Conservation (phyloP, 2,797 vertebrate genomes). For the Typhlichthys subterraneus region DNA sequence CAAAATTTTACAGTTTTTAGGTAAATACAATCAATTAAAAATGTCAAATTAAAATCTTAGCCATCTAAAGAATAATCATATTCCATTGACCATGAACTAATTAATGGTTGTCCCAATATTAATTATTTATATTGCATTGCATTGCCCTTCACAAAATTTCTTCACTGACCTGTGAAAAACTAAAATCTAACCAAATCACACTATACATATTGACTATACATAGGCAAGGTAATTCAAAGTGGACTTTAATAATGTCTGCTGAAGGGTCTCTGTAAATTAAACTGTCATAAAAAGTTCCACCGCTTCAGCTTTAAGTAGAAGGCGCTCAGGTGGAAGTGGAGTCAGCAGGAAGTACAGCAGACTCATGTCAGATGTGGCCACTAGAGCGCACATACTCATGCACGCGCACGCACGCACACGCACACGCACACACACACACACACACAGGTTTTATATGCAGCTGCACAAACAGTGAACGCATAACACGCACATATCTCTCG, state of each 20-base stretch:
- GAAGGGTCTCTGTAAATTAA: conserved; percentile 15
- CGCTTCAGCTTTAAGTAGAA: conserved; percentile 16
- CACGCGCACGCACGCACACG: conserved; percentile 1
- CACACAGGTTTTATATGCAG: neutral
- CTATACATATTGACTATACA: conserved; percentile 7
- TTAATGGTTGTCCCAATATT: too few species aligned
- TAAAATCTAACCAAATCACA: neutral
- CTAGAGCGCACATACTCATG: neutral
- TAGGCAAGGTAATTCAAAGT: conserved; percentile 5
- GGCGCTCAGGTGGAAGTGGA: neutral
- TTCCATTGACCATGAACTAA: too few species aligned
- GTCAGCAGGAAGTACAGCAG: neutral
- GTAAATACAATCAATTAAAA: too few species aligned
- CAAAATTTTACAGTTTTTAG: too few species aligned
- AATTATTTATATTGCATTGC: neutral
- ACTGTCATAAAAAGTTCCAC: conserved; percentile 9
- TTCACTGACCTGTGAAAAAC: neutral
- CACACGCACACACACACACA: neutral
- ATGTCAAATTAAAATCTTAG: too few species aligned
- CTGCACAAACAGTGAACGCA: neutral
- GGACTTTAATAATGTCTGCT: neutral
- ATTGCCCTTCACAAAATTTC: neutral
- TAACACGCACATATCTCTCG: neutral
- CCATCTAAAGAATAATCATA: too few species aligned
- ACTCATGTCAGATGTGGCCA: conserved; percentile 2